A percentile compares a stretch with the other conserved stretches of the same genome.
phyloP scores from a whole-genome alignment of 2,113 vertebrate genomes.

The Strix uralensis region DNA sequence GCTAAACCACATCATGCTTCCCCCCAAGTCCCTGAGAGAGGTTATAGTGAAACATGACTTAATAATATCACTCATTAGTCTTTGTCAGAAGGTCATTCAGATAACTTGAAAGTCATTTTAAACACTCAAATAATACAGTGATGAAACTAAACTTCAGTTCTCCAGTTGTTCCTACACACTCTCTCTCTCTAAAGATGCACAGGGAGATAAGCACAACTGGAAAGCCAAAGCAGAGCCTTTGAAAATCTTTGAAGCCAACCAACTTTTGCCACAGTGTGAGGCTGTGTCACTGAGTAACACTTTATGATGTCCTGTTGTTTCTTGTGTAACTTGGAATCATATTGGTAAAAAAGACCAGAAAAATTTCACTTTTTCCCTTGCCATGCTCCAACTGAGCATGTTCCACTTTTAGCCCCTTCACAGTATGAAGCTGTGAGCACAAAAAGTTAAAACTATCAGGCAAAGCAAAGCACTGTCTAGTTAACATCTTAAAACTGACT shows the following conservation, averaged over 20 bases:
- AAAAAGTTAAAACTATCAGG: neutral
- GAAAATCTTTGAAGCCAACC: neutral
- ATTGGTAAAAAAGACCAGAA: neutral
- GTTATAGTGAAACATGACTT: neutral
- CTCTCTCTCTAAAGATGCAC: neutral
- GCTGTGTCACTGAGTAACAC: neutral
- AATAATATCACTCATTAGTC: neutral
- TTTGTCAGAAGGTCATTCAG: neutral
- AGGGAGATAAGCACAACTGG: neutral
- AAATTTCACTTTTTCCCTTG: neutral
- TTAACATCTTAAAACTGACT: slow-evolving; percentile 34
- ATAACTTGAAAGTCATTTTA: neutral
- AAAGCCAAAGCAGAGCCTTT: neutral
- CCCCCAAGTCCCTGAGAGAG: neutral
- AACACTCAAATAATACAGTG: neutral
- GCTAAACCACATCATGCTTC: neutral
- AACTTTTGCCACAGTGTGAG: neutral
- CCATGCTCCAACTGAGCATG: neutral
- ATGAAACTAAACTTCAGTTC: neutral
- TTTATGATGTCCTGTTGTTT: neutral
- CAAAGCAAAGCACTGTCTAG: neutral
- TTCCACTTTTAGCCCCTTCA: neutral
- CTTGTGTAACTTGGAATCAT: neutral
- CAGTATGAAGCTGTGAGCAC: neutral
- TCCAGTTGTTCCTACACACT: neutral